A percentile compares a stretch with the other conserved stretches of the same genome.
Conservation (phyloP, 2,888 invertebrate genomes). For the Tuberolachnus salignus region DNA sequence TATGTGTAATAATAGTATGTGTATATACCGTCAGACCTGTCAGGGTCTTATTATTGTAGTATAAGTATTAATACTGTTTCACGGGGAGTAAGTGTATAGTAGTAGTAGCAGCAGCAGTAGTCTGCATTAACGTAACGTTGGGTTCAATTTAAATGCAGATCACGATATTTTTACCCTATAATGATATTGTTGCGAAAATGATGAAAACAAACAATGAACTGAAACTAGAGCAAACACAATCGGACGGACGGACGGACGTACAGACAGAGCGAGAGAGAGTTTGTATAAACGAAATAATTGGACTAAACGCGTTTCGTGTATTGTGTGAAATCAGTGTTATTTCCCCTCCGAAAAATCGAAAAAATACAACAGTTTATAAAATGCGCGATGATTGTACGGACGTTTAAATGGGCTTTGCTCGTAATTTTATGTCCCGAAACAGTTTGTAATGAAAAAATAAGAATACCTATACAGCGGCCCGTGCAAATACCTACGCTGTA, state of each 20-base stretch:
- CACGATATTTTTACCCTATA: constrained; percentile 45
- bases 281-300: constrained; percentile 47
- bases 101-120: constrained; percentile 11
- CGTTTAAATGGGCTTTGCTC: constrained; percentile 10
- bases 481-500: background rate
- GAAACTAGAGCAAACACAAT: constrained; percentile 50
- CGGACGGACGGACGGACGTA: constrained; percentile 10
- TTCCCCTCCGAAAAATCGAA: constrained; percentile 16
- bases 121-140: constrained; percentile 9
- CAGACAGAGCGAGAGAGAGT: constrained; percentile 23
- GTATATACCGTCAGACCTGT: background rate
- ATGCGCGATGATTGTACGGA: background rate
- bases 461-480: background rate
- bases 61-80: background rate
- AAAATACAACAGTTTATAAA: constrained; percentile 8
- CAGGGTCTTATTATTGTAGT: constrained; percentile 13
- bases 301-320: constrained; percentile 18
- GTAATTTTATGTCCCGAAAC: constrained; percentile 15
- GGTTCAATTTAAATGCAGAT: constrained; percentile 43
- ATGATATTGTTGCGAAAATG: constrained; percentile 48
- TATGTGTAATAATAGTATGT: background rate
- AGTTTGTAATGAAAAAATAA: background rate
- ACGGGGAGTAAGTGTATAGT: background rate
- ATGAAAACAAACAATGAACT: constrained; percentile 55
- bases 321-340: constrained; percentile 39